A percentile compares a stretch with the other conserved stretches of the same genome.
Evolutionary conservation across 2,888 invertebrate genomes (phyloP).

Genomic region (Polydesmus complanatus): DNA sequence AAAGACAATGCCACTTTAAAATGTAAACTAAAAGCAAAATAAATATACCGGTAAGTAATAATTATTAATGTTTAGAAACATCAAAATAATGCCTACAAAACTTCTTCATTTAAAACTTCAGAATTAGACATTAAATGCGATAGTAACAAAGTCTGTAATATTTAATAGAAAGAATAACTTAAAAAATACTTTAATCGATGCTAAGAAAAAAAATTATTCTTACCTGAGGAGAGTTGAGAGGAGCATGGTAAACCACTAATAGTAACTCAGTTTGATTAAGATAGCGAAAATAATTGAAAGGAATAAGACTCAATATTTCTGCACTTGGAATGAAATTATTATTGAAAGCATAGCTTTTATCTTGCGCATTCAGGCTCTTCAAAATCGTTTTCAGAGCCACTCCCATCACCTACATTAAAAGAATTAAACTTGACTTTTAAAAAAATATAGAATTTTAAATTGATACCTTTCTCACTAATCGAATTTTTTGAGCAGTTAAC

Average conservation of each 20-base stretch:
- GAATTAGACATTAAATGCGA: too few species aligned
- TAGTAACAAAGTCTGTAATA: too few species aligned
- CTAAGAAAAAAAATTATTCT: too few species aligned
- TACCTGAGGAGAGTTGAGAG: not conserved
- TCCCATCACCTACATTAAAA: not conserved
- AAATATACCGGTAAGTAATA: too few species aligned
- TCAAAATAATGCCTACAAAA: too few species aligned
- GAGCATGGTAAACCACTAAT: too few species aligned
- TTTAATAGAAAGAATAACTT: too few species aligned
- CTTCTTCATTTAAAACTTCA: too few species aligned
- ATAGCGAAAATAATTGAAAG: not conserved
- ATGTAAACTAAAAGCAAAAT: too few species aligned
- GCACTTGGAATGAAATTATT: not conserved
- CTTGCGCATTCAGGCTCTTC: too few species aligned
- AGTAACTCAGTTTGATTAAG: not conserved
- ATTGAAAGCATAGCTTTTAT: not conserved
- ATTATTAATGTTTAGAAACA: too few species aligned
- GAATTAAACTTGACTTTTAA: not conserved
- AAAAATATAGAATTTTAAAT: not conserved
- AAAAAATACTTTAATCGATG: too few species aligned
- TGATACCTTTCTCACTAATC: not conserved
- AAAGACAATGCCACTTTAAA: not conserved
- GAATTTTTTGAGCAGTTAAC: not conserved
- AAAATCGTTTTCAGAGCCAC: not conserved
- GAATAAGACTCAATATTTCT: not conserved